Evolutionary conservation across 2,888 invertebrate species (phyloP), one percentile per base, ranked within the genome.

Genomic region (Metacarcinus magister): DNA sequence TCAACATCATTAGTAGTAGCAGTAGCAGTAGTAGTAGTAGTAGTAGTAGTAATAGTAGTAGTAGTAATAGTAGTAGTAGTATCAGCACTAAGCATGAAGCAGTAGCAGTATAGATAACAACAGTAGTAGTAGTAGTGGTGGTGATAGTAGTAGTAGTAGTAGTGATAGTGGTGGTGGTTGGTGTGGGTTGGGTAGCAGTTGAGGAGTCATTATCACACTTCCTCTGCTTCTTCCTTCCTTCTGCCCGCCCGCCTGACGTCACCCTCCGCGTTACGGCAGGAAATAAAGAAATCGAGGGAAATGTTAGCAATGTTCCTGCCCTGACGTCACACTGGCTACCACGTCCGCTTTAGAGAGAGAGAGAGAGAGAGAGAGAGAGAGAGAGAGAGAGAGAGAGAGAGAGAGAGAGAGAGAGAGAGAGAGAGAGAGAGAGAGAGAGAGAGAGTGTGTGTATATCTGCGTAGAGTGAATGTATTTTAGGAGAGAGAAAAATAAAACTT

Each of bases 331-430:
- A 7, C 23, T 7, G 82, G 82, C n/a, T n/a, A 67, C 4, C n/a
- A 67, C 67, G 67, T 23, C 28, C 28, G 75, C 23, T n/a, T n/a
- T 2, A 82, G 82, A 82, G 82, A 82, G 82, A 82, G 82, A 82
- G 82, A 82, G 82, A 82, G 82, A 82, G 82, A 82, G 82, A 82
- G 82, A 82, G 82, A 82, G 82, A 82, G 32, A 32, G 82, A 32
- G 32, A 32, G 13, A 13, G 23, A 2, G 13, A 32, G 13, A 32
- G 82, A 32, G 67, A n/a, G 67, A 67, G n/a, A n/a, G 16, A 23
- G 4, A n/a, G 16, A 67, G 23, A 19, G 19, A 67, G 2, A 67
- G 7, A 19, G 7, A 67, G n/a, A 23, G n/a, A 23, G n/a, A 54
- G 54, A 54, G 19, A 19, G 16, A 16, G 19, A 10, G 54, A 19